A percentile compares a stretch with the other conserved stretches of the same genome.
Conservation (phyloP, 1,140 invertebrate genomes). For the Popillia japonica region DNA sequence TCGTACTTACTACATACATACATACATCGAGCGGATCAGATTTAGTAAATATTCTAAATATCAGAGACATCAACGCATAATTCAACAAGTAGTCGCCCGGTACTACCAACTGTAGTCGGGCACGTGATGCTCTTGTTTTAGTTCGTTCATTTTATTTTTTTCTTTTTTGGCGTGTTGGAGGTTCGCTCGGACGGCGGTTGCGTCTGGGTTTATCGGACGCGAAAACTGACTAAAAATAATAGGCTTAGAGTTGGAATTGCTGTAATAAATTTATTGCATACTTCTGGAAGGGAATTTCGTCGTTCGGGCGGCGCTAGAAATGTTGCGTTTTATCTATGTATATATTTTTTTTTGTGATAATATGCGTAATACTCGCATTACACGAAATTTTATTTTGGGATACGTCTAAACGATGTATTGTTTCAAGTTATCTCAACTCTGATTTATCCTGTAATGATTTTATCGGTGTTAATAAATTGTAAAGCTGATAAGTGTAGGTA, state of each 20-base stretch:
- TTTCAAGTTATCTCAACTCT: no score
- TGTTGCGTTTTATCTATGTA: no score
- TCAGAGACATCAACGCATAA: not conserved
- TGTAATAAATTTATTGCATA: conserved; percentile 12
- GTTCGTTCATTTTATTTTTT: not conserved
- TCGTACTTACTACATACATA: not conserved
- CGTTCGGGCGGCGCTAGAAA: not conserved
- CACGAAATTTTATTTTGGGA: no score
- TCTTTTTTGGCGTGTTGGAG: not conserved
- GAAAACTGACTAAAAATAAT: not conserved
- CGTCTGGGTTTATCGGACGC: not conserved
- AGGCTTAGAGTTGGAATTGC: not conserved
- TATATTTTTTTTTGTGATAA: no score
- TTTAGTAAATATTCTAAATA: not conserved
- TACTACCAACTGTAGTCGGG: not conserved
- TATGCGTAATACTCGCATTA: no score
- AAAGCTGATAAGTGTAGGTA: no score
- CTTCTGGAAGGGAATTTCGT: not conserved
- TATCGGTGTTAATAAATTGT: no score
- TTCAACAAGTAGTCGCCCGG: not conserved
- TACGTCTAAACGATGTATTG: no score
- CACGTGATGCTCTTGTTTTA: not conserved
- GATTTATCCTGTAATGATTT: no score
- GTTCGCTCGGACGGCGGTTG: not conserved
- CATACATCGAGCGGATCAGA: no score